Conservation (phyloP, 2,113 vertebrate genomes). For the Grammomys dolichurus region DNA sequence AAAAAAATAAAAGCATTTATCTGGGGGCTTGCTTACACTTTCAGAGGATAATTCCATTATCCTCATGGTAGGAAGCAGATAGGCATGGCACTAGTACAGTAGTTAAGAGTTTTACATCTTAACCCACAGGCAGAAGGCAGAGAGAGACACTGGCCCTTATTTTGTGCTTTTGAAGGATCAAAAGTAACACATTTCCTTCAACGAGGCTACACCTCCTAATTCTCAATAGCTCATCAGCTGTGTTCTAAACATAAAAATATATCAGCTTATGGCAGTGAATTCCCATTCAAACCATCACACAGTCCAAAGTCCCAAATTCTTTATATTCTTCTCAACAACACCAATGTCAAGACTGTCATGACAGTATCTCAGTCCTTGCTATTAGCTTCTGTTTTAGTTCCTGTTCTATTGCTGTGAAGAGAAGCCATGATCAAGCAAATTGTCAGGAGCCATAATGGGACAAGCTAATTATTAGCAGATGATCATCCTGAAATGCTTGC, state of each 20-base stretch:
- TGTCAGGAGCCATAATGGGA: too few relatives aligned
- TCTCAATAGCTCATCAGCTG: background rate
- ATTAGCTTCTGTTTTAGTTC: background rate
- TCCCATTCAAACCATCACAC: background rate
- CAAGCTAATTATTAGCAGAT: too few relatives aligned
- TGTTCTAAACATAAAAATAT: background rate
- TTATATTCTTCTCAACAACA: background rate
- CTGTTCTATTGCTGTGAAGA: background rate
- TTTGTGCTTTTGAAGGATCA: background rate
- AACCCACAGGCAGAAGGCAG: background rate
- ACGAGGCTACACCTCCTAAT: background rate
- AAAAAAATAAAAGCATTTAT: background rate
- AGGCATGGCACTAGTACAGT: background rate
- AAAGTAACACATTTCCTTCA: background rate
- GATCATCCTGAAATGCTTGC: too few relatives aligned
- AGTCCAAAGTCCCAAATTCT: background rate
- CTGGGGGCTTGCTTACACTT: background rate
- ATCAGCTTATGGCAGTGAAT: background rate
- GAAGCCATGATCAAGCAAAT: background rate
- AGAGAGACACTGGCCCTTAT: background rate
- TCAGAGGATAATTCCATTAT: background rate
- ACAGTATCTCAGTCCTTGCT: background rate
- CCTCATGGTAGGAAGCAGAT: background rate
- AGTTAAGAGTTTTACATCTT: background rate
- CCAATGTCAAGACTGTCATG: background rate